Percentiles rank a stretch among this genome's conserved stretches.
Conservation (phyloP, 2,888 invertebrate genomes). For the Tenthredo distinguenda region DNA sequence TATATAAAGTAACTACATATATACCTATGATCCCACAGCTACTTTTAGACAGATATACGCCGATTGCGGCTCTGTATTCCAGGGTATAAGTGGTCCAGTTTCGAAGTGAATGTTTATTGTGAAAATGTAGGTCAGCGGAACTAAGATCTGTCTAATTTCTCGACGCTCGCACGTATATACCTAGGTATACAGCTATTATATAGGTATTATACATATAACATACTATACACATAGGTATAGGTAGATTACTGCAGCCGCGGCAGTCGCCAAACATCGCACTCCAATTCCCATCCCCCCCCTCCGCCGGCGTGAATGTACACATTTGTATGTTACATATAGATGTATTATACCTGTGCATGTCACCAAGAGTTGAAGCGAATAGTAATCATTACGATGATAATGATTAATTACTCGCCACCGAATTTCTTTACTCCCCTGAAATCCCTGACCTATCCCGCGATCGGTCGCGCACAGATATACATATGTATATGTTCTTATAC, state of each 20-base stretch:
- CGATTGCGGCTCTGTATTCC: background rate
- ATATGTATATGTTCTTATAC: background rate
- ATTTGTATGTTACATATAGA: no score
- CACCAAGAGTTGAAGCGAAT: background rate
- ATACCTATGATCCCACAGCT: background rate
- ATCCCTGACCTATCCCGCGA: slow-evolving; percentile 34
- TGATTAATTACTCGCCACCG: background rate
- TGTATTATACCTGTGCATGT: no score
- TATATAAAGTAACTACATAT: background rate
- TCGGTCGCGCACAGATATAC: background rate
- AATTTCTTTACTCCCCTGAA: background rate
- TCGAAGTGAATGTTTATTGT: slow-evolving; percentile 63
- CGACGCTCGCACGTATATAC: background rate
- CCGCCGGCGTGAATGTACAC: no score
- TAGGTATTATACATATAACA: background rate
- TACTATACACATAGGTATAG: background rate
- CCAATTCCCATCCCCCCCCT: no score
- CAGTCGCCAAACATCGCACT: background rate
- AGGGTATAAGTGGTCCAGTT: slow-evolving; percentile 47
- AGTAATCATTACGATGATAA: background rate
- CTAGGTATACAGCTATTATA: background rate
- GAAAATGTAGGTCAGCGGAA: slow-evolving; percentile 57
- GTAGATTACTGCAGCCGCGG: background rate
- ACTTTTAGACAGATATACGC: slow-evolving; percentile 13
- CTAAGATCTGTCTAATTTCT: slow-evolving; percentile 53